These are phyloP conservation scores for Rafetus swinhoei DNA, from an alignment of 2,113 vertebrate genomes.

Conservation along the genomic window DNA sequence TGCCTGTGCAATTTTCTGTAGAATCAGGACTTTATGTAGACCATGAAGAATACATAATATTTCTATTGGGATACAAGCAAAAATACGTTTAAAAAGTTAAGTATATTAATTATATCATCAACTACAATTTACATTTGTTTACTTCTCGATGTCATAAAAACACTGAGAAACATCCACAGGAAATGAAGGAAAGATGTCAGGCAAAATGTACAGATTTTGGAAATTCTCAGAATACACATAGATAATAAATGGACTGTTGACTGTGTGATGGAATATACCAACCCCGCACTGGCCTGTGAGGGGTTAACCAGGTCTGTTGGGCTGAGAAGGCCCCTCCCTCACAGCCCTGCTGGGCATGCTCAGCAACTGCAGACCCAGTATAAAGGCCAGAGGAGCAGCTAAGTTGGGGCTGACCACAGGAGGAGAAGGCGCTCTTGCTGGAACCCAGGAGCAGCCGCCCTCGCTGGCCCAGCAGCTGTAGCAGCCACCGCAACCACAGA, in stretches of 20 bases:
- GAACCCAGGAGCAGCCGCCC: no score
- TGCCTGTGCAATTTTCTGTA: neutral
- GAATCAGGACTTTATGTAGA: neutral
- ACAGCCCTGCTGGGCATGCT: no score
- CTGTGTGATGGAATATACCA: no score
- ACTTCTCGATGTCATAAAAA: neutral
- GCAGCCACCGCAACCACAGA: no score
- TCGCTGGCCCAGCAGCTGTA: no score
- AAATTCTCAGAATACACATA: neutral
- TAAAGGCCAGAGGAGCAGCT: no score
- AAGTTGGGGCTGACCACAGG: no score
- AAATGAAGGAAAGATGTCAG: neutral
- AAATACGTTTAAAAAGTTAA: neutral
- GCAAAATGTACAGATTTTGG: neutral
- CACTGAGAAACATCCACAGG: neutral
- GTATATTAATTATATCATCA: neutral
- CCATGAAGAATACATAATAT: neutral
- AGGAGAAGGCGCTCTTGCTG: no score
- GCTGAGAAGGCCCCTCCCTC: no score
- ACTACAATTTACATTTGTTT: neutral
- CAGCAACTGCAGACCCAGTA: no score
- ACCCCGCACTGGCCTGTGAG: no score
- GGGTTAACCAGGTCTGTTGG: no score
- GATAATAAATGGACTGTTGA: neutral
- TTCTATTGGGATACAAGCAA: neutral